Evolutionary conservation across 2,888 invertebrate species (phyloP).

Genomic region (Caenorhabditis panamensis): DNA sequence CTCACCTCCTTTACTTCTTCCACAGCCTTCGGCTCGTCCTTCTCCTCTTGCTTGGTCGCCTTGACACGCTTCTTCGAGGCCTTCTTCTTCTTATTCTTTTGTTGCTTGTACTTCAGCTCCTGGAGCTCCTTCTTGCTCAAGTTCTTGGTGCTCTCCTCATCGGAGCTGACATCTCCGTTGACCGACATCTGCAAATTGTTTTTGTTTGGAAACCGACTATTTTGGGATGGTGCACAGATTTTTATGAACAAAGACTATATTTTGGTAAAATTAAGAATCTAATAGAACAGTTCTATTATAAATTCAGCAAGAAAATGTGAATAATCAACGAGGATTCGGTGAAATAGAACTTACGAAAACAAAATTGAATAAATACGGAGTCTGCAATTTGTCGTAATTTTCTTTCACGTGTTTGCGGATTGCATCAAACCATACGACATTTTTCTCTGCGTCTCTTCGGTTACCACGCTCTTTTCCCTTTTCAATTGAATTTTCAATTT

Average conservation of each 20-base stretch:
- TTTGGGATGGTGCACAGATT: no score
- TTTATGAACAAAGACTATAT: no score
- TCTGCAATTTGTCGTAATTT: conserved; percentile 6
- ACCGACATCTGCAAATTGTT: conserved; percentile 36
- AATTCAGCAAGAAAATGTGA: no score
- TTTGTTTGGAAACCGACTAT: not conserved
- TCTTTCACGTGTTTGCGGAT: not conserved
- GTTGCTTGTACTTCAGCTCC: conserved; percentile 58
- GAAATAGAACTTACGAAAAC: no score
- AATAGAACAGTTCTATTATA: not conserved
- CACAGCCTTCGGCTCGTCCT: conserved; percentile 17
- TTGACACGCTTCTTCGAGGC: conserved; percentile 75
- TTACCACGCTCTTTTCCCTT: conserved; percentile 4
- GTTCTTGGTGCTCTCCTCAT: conserved; percentile 52
- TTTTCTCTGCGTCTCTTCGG: conserved; percentile 28
- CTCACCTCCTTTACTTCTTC: conserved; percentile 12
- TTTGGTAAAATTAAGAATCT: not conserved
- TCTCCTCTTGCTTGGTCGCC: conserved; percentile 38
- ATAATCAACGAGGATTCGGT: no score
- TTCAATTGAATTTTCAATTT: not conserved
- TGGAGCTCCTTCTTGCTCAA: conserved; percentile 69
- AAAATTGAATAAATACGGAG: not conserved
- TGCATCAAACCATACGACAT: conserved; percentile 11
- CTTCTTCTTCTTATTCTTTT: conserved; percentile 80
- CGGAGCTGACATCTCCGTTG: conserved; percentile 46